These are phyloP conservation scores for Drosophila ogumai DNA, from an alignment of 1,140 invertebrate genomes.

Conservation along the genomic window DNA sequence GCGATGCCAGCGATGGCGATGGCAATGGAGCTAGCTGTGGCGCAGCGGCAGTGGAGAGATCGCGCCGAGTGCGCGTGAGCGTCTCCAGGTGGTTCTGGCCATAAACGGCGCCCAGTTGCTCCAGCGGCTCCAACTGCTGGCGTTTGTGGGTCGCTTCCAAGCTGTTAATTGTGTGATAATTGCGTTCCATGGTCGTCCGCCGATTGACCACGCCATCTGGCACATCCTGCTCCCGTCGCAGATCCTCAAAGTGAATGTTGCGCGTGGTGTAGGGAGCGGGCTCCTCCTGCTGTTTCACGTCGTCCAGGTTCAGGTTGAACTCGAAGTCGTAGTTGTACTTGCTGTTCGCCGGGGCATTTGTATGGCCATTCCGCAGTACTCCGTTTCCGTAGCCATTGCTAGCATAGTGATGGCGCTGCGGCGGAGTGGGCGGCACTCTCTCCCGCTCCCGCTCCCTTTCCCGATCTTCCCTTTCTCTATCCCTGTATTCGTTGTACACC, in stretches of 20 bases:
- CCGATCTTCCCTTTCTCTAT: conserved; percentile 38
- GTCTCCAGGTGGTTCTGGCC: conserved; percentile 74
- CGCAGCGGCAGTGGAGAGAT: conserved; percentile 50
- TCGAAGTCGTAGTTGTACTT: conserved; percentile 82
- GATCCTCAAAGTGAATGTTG: conserved; percentile 56
- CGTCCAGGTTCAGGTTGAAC: conserved; percentile 75
- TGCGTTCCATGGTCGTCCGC: conserved; percentile 75
- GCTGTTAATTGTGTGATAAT: conserved; percentile 84
- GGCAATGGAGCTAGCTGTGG: conserved; percentile 31
- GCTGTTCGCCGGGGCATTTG: conserved; percentile 29
- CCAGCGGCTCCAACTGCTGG: conserved; percentile 35
- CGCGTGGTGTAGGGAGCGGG: conserved; percentile 65
- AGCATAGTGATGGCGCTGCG: conserved; percentile 51
- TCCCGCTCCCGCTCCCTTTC: conserved; percentile 27
- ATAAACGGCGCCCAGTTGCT: conserved; percentile 63
- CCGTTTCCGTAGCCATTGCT: conserved; percentile 39
- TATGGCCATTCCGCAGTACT: conserved; percentile 16
- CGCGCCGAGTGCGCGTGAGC: conserved; percentile 68
- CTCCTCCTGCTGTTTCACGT: conserved; percentile 45
- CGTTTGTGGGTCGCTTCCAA: conserved; percentile 41
- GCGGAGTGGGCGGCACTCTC: conserved; percentile 65
- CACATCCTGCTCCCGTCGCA: conserved; percentile 62
- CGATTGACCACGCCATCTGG: conserved; percentile 66
- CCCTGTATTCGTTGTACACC: conserved; percentile 71
- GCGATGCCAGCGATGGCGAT: conserved; percentile 14